These are phyloP conservation scores for Microtus montanus DNA, from an alignment of 2,113 vertebrate species.

Conservation along the genomic window DNA sequence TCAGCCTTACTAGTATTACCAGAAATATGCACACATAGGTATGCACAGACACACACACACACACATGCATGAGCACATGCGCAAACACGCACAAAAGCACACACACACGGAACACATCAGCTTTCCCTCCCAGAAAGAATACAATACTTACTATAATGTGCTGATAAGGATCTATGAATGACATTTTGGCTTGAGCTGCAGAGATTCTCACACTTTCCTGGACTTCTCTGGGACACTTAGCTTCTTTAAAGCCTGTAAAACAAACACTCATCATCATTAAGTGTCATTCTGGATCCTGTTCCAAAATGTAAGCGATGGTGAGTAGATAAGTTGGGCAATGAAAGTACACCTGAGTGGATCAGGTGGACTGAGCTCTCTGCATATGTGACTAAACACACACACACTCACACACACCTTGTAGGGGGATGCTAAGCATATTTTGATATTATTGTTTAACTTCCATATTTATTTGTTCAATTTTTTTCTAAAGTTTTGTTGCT, in stretches of 20 bases:
- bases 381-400: neutral
- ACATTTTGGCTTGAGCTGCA: constrained; percentile 85
- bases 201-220: constrained; percentile 73
- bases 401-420: neutral
- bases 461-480: constrained; percentile 62
- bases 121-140: neutral
- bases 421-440: neutral
- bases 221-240: constrained; percentile 53
- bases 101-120: neutral
- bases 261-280: constrained; percentile 58
- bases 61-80: neutral
- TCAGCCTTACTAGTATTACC: neutral
- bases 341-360: neutral
- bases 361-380: neutral
- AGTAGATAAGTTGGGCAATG: neutral
- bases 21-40: neutral
- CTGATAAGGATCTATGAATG: constrained; percentile 91
- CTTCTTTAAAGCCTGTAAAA: constrained; percentile 73
- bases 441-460: constrained; percentile 17
- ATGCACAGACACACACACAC: neutral
- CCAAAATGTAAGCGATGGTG: constrained; percentile 21
- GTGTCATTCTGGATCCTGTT: constrained; percentile 40
- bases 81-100: neutral
- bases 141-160: constrained; percentile 93
- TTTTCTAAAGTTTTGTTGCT: neutral